Evolutionary conservation across 2,113 vertebrate species (phyloP), one percentile per base, ranked within the genome.

Genomic region (Callaeas wilsoni): DNA sequence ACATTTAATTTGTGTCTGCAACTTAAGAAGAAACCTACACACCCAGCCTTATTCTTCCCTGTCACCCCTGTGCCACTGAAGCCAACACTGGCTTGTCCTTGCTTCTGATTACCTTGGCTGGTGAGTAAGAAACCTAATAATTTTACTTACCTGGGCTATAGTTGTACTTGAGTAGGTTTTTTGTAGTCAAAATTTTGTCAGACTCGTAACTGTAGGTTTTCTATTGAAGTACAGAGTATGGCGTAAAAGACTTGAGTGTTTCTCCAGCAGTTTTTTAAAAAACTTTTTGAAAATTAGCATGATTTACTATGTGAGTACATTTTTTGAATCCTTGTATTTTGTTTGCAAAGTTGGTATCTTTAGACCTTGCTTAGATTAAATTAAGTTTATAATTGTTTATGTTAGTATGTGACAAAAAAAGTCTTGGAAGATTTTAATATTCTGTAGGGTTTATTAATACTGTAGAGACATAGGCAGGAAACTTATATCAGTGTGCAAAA

Each of bases 151-250:
- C 7, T 88, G 33, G 8, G 5, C 67, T 39, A 16, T 20, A 68
- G 52, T 15, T 93, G 16, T 44, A 14, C 22, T 46, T 52, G 18
- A 13, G 12, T 53, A 52, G 22, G n/a, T 10, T n/a, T 92, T 85
- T 41, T 39, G 16, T 74, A 90, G 25, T 29, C 25, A 84, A 7
- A 56, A 12, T 92, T 84, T 74, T 81, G 32, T 62, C 69, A 75
- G 30, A 67, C 16, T 74, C 4, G 22, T 52, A 56, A 39, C 15
- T 59, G 9, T 35, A 18, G 25, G 9, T 84, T 82, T 84, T n/a
- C n/a, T n/a, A n/a, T n/a, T 76, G 26, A 75, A 57, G 27, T 35
- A 32, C 1, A 3, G 1, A 0, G 5, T 44, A 4, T 16, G 8
- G 14, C 0, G 0, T 79, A 44, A 56, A 86, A 81, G 13, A 23